phyloP scores from a whole-genome alignment of 2,113 vertebrate species.

The Phalacrocorax aristotelis region DNA sequence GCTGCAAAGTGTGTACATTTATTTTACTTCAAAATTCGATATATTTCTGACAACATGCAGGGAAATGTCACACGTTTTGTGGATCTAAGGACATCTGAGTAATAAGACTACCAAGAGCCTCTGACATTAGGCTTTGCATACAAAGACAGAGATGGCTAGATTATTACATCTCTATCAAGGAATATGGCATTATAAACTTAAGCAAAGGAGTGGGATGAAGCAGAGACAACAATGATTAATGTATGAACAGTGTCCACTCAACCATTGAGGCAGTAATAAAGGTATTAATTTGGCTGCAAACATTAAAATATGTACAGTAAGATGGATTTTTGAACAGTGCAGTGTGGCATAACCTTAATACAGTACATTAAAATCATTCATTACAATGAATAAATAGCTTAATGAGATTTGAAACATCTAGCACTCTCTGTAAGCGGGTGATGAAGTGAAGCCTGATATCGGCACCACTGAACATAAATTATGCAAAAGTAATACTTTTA shows the following conservation, averaged over 20 bases:
- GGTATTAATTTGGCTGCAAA: slow-evolving; percentile 74
- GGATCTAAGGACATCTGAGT: not conserved
- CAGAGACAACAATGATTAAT: slow-evolving; percentile 70
- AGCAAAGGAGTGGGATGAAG: not conserved
- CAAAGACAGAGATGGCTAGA: not conserved
- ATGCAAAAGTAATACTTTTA: slow-evolving; percentile 80
- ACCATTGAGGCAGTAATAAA: slow-evolving; percentile 74
- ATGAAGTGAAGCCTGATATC: slow-evolving; percentile 68
- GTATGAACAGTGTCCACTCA: slow-evolving; percentile 64
- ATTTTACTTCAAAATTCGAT: not conserved
- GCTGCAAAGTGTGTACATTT: accelerated
- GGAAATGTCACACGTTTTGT: not conserved
- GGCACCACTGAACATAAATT: slow-evolving; percentile 81
- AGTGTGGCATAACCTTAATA: slow-evolving; percentile 69
- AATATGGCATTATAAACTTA: not conserved
- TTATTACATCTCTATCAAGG: not conserved
- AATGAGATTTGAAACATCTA: slow-evolving; percentile 77
- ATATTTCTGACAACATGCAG: not conserved
- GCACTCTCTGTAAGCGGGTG: slow-evolving; percentile 60
- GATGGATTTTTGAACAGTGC: slow-evolving; percentile 75
- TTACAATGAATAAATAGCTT: slow-evolving; percentile 79
- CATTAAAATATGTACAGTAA: slow-evolving; percentile 65
- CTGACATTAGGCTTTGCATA: not conserved
- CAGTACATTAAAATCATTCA: slow-evolving; percentile 78
- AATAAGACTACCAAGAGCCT: not conserved